A percentile compares a stretch with the other conserved stretches of the same genome.
These are phyloP conservation scores for Orthosia incerta DNA, from an alignment of 2,888 invertebrate species.

Conservation along the genomic window DNA sequence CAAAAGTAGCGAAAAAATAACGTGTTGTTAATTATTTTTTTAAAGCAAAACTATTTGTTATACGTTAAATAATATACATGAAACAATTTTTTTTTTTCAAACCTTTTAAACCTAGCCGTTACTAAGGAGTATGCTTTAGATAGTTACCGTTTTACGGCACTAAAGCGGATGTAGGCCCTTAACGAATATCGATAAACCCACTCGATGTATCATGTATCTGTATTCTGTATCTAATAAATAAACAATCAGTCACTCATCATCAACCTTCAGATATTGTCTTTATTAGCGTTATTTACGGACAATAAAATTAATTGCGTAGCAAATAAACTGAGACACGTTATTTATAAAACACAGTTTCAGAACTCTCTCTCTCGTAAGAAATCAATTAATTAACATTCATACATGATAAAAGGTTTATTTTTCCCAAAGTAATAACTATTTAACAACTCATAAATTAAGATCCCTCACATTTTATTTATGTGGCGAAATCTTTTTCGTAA, in stretches of 20 bases:
- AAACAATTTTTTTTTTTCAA: too few species aligned
- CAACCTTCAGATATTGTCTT: constrained; percentile 24
- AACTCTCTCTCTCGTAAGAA: constrained; percentile 9
- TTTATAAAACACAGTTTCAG: constrained; percentile 27
- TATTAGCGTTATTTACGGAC: constrained; percentile 40
- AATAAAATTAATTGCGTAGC: constrained; percentile 39
- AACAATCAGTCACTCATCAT: constrained; percentile 36
- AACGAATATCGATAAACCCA: constrained; percentile 19
- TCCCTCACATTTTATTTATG: constrained; percentile 24
- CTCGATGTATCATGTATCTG: constrained; percentile 9
- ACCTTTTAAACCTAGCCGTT: too few species aligned
- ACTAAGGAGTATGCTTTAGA: too few species aligned
- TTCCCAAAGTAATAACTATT: constrained; percentile 36
- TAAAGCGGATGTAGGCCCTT: too few species aligned
- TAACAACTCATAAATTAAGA: constrained; percentile 32
- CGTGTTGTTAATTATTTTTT: too few species aligned
- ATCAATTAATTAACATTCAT: constrained; percentile 39
- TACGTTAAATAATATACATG: too few species aligned
- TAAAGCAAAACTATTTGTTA: too few species aligned
- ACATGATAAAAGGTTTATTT: constrained; percentile 27
- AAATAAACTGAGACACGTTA: constrained; percentile 36
- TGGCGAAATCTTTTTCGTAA: constrained; percentile 26
- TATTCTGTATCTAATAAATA: constrained; percentile 29
- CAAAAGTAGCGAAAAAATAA: too few species aligned
- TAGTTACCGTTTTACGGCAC: too few species aligned